These are phyloP conservation scores for Scyliorhinus canicula DNA, from an alignment of 2,797 vertebrate genomes.

Conservation along the genomic window DNA sequence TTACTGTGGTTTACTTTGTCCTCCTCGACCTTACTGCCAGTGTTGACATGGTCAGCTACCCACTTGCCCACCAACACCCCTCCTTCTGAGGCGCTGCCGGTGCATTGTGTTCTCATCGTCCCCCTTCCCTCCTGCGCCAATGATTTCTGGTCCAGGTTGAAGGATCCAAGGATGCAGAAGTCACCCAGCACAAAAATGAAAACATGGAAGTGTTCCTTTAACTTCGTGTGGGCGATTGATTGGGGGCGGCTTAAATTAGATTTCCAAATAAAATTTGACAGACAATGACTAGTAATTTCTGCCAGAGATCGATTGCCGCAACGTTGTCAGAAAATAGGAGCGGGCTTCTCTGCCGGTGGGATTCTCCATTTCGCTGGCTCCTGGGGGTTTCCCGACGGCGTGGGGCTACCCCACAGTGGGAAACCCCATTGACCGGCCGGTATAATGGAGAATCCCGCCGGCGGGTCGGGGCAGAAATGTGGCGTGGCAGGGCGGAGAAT, in stretches of 20 bases:
- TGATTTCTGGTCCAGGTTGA: not conserved
- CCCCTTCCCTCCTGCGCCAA: not conserved
- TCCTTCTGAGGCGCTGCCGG: not conserved
- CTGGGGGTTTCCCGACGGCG: no score
- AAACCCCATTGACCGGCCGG: no score
- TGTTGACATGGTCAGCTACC: not conserved
- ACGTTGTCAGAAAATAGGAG: not conserved
- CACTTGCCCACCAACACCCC: not conserved
- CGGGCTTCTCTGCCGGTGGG: no score
- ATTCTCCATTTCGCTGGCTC: no score
- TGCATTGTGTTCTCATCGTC: not conserved
- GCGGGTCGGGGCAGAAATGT: no score
- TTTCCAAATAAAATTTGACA: not conserved
- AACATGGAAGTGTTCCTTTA: not conserved
- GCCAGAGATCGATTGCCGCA: not conserved
- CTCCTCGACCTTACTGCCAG: not conserved
- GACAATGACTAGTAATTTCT: not conserved
- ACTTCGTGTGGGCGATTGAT: not conserved
- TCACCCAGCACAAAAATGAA: not conserved
- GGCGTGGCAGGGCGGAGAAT: no score
- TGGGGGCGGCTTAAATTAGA: not conserved
- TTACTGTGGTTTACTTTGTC: not conserved
- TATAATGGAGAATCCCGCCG: no score
- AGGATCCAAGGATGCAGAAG: not conserved
- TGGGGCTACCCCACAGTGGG: no score